Conservation (phyloP, 2,113 vertebrate genomes). For the Plestiodon gilberti region DNA sequence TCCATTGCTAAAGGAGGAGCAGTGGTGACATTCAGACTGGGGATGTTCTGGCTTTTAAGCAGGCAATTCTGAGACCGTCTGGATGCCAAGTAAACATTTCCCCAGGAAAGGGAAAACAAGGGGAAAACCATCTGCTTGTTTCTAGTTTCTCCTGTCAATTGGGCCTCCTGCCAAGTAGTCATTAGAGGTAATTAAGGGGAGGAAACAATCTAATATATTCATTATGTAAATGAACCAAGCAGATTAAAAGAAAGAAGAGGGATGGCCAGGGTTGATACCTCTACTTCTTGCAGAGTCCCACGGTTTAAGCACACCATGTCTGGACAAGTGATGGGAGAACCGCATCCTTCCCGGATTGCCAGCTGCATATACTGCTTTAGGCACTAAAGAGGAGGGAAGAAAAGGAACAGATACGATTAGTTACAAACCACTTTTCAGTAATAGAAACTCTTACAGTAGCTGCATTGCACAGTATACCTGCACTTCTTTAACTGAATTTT, state of each 20-base stretch:
- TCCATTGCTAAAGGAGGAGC: constrained; percentile 24
- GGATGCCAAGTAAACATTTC: constrained; percentile 57
- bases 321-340: constrained; percentile 91
- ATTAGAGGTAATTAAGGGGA: constrained; percentile 58
- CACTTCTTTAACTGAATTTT: constrained; percentile 64
- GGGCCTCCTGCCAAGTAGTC: constrained; percentile 55
- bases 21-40: constrained; percentile 36
- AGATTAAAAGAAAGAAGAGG: background rate
- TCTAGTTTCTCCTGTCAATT: constrained; percentile 42
- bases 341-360: constrained; percentile 89
- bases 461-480: constrained; percentile 25
- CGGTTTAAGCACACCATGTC: constrained; percentile 86
- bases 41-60: constrained; percentile 28
- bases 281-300: constrained; percentile 87
- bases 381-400: constrained; percentile 80
- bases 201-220: constrained; percentile 30
- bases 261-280: constrained; percentile 79
- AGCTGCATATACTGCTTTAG: constrained; percentile 90
- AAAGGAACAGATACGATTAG: constrained; percentile 49
- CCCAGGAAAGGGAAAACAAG: constrained; percentile 40
- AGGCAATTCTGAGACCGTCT: constrained; percentile 33
- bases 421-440: constrained; percentile 47
- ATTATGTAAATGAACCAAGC: constrained; percentile 39
- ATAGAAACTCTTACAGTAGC: constrained; percentile 17
- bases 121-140: constrained; percentile 60